Conservation (phyloP, 2,888 invertebrate species). For the Aethes cnicana region DNA sequence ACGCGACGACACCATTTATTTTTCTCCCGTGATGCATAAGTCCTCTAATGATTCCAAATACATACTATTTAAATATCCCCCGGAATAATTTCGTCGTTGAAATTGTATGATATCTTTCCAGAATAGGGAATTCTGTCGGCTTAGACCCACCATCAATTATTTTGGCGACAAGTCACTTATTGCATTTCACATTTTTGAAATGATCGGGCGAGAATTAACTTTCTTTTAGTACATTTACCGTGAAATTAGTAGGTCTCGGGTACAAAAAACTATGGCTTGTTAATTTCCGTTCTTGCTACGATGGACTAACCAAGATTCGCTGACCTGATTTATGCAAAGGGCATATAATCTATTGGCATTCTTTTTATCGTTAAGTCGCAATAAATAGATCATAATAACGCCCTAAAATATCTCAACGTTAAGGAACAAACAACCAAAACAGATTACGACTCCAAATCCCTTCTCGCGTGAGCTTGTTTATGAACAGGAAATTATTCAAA, state of each 20-base stretch:
- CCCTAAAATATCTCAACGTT: constrained; percentile 3
- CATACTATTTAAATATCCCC: neutral
- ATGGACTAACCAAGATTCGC: neutral
- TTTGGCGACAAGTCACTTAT: constrained; percentile 16
- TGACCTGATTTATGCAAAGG: neutral
- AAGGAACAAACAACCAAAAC: constrained; percentile 1
- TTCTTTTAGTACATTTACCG: constrained; percentile 11
- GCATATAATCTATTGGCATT: neutral
- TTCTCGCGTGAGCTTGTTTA: constrained; percentile 16
- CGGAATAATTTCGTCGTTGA: constrained; percentile 11
- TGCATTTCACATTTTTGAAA: constrained; percentile 23
- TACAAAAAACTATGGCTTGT: constrained; percentile 10
- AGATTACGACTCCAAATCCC: neutral
- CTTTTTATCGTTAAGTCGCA: neutral
- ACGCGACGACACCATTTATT: constrained; percentile 1
- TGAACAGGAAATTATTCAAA: constrained; percentile 19
- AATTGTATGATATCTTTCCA: constrained; percentile 23
- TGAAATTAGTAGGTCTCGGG: constrained; percentile 14
- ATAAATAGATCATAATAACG: no score
- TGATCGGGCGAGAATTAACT: constrained; percentile 1
- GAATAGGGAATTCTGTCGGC: constrained; percentile 22
- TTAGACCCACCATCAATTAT: constrained; percentile 28
- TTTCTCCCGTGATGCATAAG: constrained; percentile 10
- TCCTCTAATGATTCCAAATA: no score
- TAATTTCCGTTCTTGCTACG: constrained; percentile 11